Conservation (phyloP, 2,797 vertebrate genomes). For the Phyllotis vaccarum region DNA sequence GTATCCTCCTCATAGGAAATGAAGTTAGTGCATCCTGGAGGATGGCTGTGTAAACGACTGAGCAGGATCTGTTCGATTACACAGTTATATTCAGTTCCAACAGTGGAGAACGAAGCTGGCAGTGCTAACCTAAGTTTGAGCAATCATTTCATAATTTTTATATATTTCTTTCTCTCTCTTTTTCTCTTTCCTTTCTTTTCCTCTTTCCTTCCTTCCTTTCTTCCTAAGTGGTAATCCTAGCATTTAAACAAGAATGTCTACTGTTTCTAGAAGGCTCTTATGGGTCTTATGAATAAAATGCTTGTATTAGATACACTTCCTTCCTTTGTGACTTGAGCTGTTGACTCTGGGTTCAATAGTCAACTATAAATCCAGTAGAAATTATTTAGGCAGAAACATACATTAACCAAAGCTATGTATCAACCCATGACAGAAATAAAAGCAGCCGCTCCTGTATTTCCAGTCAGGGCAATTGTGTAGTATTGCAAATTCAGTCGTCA, state of each 20-base stretch:
- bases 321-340: background rate
- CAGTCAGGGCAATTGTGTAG: background rate
- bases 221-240: background rate
- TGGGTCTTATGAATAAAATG: background rate
- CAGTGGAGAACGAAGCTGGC: background rate
- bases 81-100: background rate
- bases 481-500: background rate
- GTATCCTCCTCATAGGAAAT: constrained; percentile 23
- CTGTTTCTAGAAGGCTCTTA: background rate
- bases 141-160: no score
- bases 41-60: background rate
- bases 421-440: background rate
- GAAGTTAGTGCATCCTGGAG: background rate
- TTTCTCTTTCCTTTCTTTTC: rapidly evolving
- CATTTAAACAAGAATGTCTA: background rate
- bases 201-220: no score
- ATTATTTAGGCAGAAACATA: constrained; percentile 9
- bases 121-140: background rate
- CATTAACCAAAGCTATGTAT: background rate
- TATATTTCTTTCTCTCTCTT: rapidly evolving
- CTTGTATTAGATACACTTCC: background rate
- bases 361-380: background rate
- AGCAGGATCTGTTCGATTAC: background rate
- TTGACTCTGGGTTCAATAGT: background rate
- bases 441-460: background rate